These are phyloP conservation scores for Stercorarius parasiticus DNA, from an alignment of 2,113 vertebrate species.

Conservation along the genomic window DNA sequence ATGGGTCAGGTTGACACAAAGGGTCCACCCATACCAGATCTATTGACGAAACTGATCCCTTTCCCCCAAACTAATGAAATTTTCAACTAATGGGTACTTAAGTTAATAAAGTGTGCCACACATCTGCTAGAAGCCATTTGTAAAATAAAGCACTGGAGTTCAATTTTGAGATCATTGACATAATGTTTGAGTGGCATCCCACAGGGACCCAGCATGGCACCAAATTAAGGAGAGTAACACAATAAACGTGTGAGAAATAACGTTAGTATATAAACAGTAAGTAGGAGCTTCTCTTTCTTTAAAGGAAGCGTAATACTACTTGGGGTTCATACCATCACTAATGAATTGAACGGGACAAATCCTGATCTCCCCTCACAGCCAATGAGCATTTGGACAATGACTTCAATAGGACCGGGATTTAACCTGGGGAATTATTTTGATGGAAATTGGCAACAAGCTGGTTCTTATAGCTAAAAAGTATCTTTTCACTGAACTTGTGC, in stretches of 20 bases:
- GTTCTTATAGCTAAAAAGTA: conserved; percentile 32
- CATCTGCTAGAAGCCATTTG: conserved; percentile 81
- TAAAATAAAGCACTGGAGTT: conserved; percentile 80
- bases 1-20: conserved; percentile 87
- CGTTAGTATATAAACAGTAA: conserved; percentile 75
- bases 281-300: conserved; percentile 69
- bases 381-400: conserved; percentile 39
- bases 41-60: conserved; percentile 82
- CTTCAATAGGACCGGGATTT: conserved; percentile 58
- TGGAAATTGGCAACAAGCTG: conserved; percentile 71
- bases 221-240: conserved; percentile 82
- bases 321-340: conserved; percentile 61
- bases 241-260: conserved; percentile 81
- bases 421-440: conserved; percentile 70
- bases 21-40: conserved; percentile 80
- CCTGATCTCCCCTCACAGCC: conserved; percentile 24
- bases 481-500: conserved; percentile 1
- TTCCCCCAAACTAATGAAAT: conserved; percentile 88
- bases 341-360: conserved; percentile 58
- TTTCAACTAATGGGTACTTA: conserved; percentile 83
- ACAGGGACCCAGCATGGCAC: conserved; percentile 69
- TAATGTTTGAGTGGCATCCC: conserved; percentile 81
- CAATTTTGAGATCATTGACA: conserved; percentile 80
- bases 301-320: conserved; percentile 48
- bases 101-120: conserved; percentile 89